Conservation (phyloP, 2,113 vertebrate genomes). For the Hassar affinis region DNA sequence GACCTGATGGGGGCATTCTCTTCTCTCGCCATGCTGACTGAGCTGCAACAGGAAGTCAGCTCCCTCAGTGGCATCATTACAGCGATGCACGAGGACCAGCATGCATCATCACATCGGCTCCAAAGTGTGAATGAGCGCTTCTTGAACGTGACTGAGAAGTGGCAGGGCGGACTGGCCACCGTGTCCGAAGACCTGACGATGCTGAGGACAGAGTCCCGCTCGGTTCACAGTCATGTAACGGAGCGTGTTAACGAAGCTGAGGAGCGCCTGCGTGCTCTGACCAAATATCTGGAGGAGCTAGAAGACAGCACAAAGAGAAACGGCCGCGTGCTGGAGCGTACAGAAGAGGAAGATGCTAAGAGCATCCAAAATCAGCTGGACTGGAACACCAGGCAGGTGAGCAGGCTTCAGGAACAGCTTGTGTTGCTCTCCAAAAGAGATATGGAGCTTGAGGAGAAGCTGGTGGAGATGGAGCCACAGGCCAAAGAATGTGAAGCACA, state of each 20-base stretch:
- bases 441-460: slow-evolving; percentile 68
- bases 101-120: slow-evolving; percentile 70
- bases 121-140: slow-evolving; percentile 77
- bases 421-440: slow-evolving; percentile 65
- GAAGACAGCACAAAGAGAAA: slow-evolving; percentile 88
- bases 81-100: slow-evolving; percentile 74
- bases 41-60: slow-evolving; percentile 79
- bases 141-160: slow-evolving; percentile 77
- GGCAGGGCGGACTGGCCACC: slow-evolving; percentile 75
- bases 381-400: slow-evolving; percentile 72
- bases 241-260: slow-evolving; percentile 82
- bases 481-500: slow-evolving; percentile 77
- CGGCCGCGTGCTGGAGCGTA: slow-evolving; percentile 78
- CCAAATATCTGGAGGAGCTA: slow-evolving; percentile 80
- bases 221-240: slow-evolving; percentile 75
- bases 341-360: slow-evolving; percentile 82
- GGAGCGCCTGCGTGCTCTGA: slow-evolving; percentile 72
- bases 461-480: slow-evolving; percentile 74
- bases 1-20: slow-evolving; percentile 75
- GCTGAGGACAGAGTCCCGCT: slow-evolving; percentile 78
- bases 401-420: slow-evolving; percentile 75
- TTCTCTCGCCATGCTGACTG: slow-evolving; percentile 70
- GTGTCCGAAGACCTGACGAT: slow-evolving; percentile 69
- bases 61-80: slow-evolving; percentile 70
- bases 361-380: slow-evolving; percentile 72